These are phyloP conservation scores for Thereuonema tuberculata DNA, from an alignment of 1,140 invertebrate species.

Conservation along the genomic window DNA sequence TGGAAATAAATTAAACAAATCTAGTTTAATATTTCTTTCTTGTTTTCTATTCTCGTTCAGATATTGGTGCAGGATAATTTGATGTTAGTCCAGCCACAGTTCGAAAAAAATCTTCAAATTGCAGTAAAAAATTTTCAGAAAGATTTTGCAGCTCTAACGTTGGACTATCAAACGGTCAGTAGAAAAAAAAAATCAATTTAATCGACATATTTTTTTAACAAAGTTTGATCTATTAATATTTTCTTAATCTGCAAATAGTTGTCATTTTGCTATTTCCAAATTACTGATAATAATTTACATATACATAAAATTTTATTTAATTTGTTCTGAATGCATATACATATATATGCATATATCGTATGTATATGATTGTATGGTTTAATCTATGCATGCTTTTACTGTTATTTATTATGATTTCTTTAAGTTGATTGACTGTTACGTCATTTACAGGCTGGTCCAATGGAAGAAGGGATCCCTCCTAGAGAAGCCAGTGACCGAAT, in stretches of 20 bases:
- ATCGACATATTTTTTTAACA: too few species aligned
- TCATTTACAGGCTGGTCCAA: conserved; percentile 54
- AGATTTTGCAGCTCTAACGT: background rate
- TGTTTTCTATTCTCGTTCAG: too few species aligned
- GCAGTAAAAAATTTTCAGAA: background rate
- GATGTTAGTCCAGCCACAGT: conserved; percentile 51
- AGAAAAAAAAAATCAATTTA: background rate
- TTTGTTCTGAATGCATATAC: too few species aligned
- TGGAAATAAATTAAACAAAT: too few species aligned
- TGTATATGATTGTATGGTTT: too few species aligned
- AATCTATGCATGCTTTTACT: too few species aligned
- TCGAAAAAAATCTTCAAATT: background rate
- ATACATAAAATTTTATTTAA: too few species aligned
- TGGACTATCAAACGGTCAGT: background rate
- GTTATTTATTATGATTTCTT: background rate
- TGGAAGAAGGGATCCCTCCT: conserved; percentile 77
- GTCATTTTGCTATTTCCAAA: too few species aligned
- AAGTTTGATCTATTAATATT: background rate
- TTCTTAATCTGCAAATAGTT: too few species aligned
- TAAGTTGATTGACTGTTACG: background rate
- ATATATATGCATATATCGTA: too few species aligned
- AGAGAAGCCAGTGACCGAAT: conserved; percentile 82
- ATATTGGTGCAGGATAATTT: conserved; percentile 58
- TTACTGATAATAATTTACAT: too few species aligned
- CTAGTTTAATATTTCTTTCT: too few species aligned